phyloP scores from a whole-genome alignment of 1,140 invertebrate species.

The Drosophila willistoni region DNA sequence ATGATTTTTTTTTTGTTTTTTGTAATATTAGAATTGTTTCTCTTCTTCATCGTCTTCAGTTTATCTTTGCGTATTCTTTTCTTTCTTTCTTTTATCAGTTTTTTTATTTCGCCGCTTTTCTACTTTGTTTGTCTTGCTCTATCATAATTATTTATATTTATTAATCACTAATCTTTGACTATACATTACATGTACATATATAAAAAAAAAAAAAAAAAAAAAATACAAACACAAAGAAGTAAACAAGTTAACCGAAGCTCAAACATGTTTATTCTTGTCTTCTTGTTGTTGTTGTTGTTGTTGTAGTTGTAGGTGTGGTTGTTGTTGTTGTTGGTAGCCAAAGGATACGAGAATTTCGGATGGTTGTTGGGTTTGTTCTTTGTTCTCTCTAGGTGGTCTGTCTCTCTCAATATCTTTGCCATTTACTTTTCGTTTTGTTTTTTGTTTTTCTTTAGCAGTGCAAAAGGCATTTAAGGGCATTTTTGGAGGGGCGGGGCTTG shows the following conservation, averaged over 20 bases:
- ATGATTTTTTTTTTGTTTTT: slow-evolving; percentile 47
- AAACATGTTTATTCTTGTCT: slow-evolving; percentile 47
- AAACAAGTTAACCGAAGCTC: slow-evolving; percentile 64
- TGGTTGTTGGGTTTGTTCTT: slow-evolving; percentile 48
- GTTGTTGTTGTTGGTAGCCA: slow-evolving; percentile 15
- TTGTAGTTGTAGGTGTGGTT: slow-evolving; percentile 27
- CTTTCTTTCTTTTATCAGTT: slow-evolving; percentile 28
- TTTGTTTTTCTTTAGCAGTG: slow-evolving; percentile 56
- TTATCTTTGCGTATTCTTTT: slow-evolving; percentile 17
- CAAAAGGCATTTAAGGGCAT: slow-evolving; percentile 69
- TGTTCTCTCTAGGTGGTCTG: slow-evolving; percentile 72
- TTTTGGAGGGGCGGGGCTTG: background rate
- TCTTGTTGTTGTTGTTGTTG: background rate
- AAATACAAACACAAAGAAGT: background rate
- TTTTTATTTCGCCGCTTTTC: slow-evolving; percentile 10
- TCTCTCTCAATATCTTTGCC: background rate
- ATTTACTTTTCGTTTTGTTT: background rate
- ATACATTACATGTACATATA: background rate
- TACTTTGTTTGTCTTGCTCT: background rate
- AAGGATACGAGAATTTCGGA: slow-evolving; percentile 12
- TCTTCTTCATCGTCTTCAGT: background rate
- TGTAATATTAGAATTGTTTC: slow-evolving; percentile 14
- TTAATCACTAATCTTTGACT: slow-evolving; percentile 16
- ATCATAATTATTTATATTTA: slow-evolving; percentile 10
- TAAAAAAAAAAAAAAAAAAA: slow-evolving; percentile 1